Evolutionary conservation across 2,113 vertebrate genomes (phyloP), one percentile per base, ranked within the genome.

Genomic region (Cyphomyrus plagiostoma): DNA sequence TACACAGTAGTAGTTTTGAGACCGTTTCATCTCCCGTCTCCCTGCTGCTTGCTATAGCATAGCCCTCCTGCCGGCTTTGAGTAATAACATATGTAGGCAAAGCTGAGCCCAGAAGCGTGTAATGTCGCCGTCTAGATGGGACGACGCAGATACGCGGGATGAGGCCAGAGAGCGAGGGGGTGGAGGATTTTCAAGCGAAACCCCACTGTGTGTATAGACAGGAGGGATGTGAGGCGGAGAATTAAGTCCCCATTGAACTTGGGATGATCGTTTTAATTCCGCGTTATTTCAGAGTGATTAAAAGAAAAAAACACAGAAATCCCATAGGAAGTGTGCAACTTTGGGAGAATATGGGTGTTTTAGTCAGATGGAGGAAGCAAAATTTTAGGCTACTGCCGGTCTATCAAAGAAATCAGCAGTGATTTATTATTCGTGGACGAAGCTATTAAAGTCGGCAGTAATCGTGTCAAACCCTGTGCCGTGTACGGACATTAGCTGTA

Each of bases 91-190:
- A 45, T 90, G 66, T 87, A 87, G 48, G 90, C 56, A 56, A 89
- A 30, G n/a, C 45, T 19, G 50, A 26, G 56, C 56, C 13, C 74
- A n/a, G 46, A 9, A 23, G 80, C 62, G 48, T 46, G n/a, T 21
- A 48, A 26, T 48, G 15, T 2, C n/a, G 56, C 48, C 21, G 42
- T 39, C 4, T 26, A 80, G 66, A n/a, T 26, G 70, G 66, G 50
- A 11, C 17, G 87, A 91, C 89, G 93, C 93, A 92, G 92, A 92
- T 90, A 90, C 90, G 93, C 91, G 88, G 91, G 90, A 58, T 42
- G 91, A 93, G 87, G 92, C 84, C 91, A 92, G 89, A 15, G 91
- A 93, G 92, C 91, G 50, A 3, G 30, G 86, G 52, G 86, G 50
- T 87, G 15, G 66, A 15, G 86, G 52, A 77, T 9, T 46, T 74